Conservation (phyloP, 2,888 invertebrate species). For the Lochmaea crataegi region DNA sequence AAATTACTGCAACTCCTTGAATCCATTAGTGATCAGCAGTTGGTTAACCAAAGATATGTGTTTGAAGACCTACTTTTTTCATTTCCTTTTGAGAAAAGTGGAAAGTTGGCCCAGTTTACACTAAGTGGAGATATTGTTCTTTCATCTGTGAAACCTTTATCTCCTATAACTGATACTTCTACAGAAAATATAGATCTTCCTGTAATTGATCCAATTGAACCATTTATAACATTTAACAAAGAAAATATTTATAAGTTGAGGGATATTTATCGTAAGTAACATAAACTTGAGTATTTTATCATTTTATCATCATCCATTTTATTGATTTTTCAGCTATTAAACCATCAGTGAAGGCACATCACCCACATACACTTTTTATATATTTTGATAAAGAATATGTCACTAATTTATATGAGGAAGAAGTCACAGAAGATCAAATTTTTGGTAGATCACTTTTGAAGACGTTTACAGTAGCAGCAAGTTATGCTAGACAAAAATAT, state of each 20-base stretch:
- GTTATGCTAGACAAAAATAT: constrained; percentile 79
- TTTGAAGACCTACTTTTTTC: constrained; percentile 71
- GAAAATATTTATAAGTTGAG: constrained; percentile 73
- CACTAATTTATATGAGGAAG: constrained; percentile 75
- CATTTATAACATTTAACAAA: constrained; percentile 74
- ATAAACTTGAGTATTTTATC: background rate
- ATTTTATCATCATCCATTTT: background rate
- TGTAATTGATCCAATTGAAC: constrained; percentile 79
- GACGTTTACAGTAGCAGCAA: constrained; percentile 80
- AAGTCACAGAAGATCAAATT: constrained; percentile 76
- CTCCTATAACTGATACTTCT: constrained; percentile 66
- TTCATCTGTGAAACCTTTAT: constrained; percentile 72
- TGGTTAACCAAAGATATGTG: constrained; percentile 70
- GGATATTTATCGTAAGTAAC: constrained; percentile 78
- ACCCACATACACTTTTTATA: constrained; percentile 85
- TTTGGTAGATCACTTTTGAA: constrained; percentile 77
- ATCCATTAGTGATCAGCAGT: constrained; percentile 69
- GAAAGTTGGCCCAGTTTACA: constrained; percentile 73
- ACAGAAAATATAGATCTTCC: constrained; percentile 72
- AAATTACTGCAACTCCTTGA: constrained; percentile 78
- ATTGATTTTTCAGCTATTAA: constrained; percentile 67
- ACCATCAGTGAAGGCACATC: constrained; percentile 64
- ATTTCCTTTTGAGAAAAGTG: constrained; percentile 71
- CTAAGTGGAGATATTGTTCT: constrained; percentile 75
- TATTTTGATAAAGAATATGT: constrained; percentile 75